phyloP scores from a whole-genome alignment of 2,888 invertebrate species.

The Ptychoptera albimana region DNA sequence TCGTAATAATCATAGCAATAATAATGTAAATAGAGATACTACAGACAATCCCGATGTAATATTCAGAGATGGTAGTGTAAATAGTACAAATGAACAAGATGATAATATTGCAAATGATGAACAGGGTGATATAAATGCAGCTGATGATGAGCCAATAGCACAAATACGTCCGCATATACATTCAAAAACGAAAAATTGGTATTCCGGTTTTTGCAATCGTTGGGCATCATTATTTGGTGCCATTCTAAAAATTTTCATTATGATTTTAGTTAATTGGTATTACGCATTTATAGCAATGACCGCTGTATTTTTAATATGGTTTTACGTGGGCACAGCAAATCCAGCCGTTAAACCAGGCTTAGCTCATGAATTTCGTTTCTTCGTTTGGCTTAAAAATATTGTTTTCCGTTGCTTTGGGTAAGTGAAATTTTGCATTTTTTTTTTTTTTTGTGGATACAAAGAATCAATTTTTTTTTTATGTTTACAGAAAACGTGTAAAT shows the following conservation, averaged over 20 bases:
- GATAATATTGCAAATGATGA: slow-evolving; percentile 12
- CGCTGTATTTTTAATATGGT: slow-evolving; percentile 72
- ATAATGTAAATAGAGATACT: background rate
- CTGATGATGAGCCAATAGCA: slow-evolving; percentile 34
- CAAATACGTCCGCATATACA: slow-evolving; percentile 53
- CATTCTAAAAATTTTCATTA: slow-evolving; percentile 69
- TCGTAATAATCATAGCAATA: background rate
- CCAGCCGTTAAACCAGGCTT: slow-evolving; percentile 90
- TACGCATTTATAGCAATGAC: slow-evolving; percentile 74
- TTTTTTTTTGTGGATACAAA: slow-evolving; percentile 3
- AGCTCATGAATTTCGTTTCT: slow-evolving; percentile 66
- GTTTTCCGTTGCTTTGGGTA: slow-evolving; percentile 64
- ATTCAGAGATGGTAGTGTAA: slow-evolving; percentile 15
- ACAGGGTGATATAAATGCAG: slow-evolving; percentile 20
- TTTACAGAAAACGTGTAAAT: slow-evolving; percentile 51
- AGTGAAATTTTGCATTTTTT: slow-evolving; percentile 16
- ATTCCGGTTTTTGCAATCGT: slow-evolving; percentile 82
- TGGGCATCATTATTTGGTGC: slow-evolving; percentile 87
- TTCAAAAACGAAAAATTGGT: slow-evolving; percentile 88
- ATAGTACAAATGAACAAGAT: slow-evolving; percentile 17
- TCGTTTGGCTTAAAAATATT: slow-evolving; percentile 58
- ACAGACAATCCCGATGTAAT: slow-evolving; percentile 9
- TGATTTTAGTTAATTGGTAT: slow-evolving; percentile 88
- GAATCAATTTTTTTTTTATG: slow-evolving; percentile 5
- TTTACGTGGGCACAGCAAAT: slow-evolving; percentile 88